These are phyloP conservation scores for Corvus cornix DNA, from an alignment of 2,113 vertebrate species.

Conservation along the genomic window DNA sequence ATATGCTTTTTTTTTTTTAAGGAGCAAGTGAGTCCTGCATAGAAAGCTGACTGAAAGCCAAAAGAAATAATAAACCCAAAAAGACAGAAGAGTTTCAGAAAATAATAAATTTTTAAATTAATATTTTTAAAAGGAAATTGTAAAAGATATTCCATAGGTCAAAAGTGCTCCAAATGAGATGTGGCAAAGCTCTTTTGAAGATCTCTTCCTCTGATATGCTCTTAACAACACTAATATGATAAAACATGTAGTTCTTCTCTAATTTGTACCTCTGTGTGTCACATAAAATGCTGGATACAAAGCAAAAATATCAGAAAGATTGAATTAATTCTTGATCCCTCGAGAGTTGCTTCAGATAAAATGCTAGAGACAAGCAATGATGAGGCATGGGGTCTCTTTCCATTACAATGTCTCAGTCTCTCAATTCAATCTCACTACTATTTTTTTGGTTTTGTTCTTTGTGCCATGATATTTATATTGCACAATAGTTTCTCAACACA, in stretches of 20 bases:
- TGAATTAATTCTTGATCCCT: not conserved
- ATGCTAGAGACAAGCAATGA: not conserved
- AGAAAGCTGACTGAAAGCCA: not conserved
- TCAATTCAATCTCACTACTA: not conserved
- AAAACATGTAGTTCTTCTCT: not conserved
- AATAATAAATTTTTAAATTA: not conserved
- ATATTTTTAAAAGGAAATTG: not conserved
- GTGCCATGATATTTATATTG: not conserved
- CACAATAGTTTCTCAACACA: not conserved
- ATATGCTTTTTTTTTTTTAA: not conserved
- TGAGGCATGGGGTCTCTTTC: not conserved
- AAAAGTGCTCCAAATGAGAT: not conserved
- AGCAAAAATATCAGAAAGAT: not conserved
- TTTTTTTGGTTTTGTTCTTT: not conserved
- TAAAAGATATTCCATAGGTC: not conserved
- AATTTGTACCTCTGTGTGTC: not conserved
- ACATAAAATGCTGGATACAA: not conserved
- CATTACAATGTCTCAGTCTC: not conserved
- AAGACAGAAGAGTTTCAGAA: not conserved
- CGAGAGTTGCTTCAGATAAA: not conserved
- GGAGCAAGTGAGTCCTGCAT: not conserved
- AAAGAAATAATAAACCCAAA: not conserved
- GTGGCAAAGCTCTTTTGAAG: not conserved
- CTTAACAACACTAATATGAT: not conserved
- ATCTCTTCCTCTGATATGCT: not conserved